phyloP scores from a whole-genome alignment of 2,797 vertebrate species.

The Vultur gryphus region DNA sequence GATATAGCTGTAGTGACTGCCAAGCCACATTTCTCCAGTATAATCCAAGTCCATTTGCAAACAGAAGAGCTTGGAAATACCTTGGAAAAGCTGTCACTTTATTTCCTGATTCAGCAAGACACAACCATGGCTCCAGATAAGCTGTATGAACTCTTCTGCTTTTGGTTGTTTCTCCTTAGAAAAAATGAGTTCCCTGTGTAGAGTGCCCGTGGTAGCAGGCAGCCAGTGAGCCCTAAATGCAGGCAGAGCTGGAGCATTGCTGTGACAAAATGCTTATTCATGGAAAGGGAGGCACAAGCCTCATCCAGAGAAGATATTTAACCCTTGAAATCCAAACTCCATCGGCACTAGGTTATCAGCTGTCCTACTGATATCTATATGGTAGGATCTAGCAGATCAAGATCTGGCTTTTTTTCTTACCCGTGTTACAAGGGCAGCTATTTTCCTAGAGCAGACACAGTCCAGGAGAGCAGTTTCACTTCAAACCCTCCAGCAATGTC shows the following conservation, averaged over 20 bases:
- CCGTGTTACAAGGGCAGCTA: neutral
- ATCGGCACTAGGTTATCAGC: neutral
- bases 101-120: neutral
- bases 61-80: neutral
- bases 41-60: neutral
- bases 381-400: neutral
- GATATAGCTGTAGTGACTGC: neutral
- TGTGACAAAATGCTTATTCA: neutral
- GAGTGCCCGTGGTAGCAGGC: rapidly evolving
- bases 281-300: neutral
- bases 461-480: neutral
- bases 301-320: neutral
- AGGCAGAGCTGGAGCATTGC: neutral
- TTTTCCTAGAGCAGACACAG: neutral
- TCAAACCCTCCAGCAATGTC: neutral
- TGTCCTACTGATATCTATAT: neutral
- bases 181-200: neutral
- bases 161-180: neutral
- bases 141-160: neutral
- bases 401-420: neutral
- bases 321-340: neutral
- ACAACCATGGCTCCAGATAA: neutral
- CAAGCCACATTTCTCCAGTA: neutral
- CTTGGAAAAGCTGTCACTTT: neutral
- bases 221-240: neutral